Percentiles rank a stretch among this genome's conserved stretches.
phyloP scores from a whole-genome alignment of 2,888 invertebrate genomes.

The Argyresthia goedartella region DNA sequence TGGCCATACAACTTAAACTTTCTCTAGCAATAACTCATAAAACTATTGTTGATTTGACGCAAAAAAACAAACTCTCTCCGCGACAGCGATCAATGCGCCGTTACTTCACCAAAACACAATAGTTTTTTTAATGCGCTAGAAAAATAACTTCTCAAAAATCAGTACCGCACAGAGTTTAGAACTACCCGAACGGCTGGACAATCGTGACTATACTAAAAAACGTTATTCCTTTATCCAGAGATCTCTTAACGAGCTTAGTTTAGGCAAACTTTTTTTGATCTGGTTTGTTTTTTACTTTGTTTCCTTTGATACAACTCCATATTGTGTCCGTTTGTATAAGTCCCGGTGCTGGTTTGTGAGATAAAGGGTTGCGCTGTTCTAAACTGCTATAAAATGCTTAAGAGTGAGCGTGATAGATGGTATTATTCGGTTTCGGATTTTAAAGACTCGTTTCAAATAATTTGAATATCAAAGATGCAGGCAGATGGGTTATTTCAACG shows the following conservation, averaged over 20 bases:
- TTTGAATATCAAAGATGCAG: constrained; percentile 62
- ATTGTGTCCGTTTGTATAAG: constrained; percentile 49
- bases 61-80: constrained; percentile 53
- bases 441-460: constrained; percentile 63
- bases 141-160: constrained; percentile 22
- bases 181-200: constrained; percentile 64
- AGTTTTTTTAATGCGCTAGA: not conserved
- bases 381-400: constrained; percentile 38
- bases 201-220: constrained; percentile 68
- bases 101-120: constrained; percentile 24
- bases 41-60: constrained; percentile 33
- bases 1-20: constrained; percentile 45
- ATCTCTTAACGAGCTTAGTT: constrained; percentile 70
- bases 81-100: constrained; percentile 26
- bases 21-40: constrained; percentile 56
- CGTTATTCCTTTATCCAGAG: constrained; percentile 67
- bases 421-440: not conserved
- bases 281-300: constrained; percentile 42
- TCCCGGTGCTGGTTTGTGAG: constrained; percentile 37
- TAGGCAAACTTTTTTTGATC: constrained; percentile 70
- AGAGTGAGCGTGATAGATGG: constrained; percentile 58
- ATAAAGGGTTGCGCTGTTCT: constrained; percentile 49
- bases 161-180: constrained; percentile 45
- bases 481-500: constrained; percentile 67
- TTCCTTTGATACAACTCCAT: constrained; percentile 57